Base-by-base conservation (phyloP, 2,797 vertebrate species). In the Bovichtus diacanthus region DNA sequence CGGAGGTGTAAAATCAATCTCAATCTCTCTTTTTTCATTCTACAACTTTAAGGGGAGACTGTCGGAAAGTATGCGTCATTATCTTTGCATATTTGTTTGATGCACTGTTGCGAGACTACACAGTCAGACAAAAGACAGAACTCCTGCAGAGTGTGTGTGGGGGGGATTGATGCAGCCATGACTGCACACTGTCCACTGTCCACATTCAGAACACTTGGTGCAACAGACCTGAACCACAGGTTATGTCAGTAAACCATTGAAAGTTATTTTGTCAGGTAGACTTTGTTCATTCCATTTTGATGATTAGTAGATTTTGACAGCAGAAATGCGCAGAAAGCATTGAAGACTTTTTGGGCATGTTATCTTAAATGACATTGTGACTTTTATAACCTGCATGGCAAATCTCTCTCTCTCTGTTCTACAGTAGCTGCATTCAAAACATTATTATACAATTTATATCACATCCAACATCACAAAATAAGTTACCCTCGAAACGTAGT, bases 21-120 rank as follows among this genome's bases (percentile, higher is more conserved):
- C 59, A 54, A 21, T 51, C 25, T 53, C 3, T 19, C 50, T 49
- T 38, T 54, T 16, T 65, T 49, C 10, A 21, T 25, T 55, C 19
- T 50, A 29, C 54, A 31, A 29, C 27, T 53, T 23, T 15, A 2
- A 54, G 19, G 23, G n/a, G 49, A 13, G 9, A 27, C 19, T 0
- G 27, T 39, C 15, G 16, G n/a, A 27, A 21, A n/a, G 31, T 46
- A 29, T 21, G 25, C 31, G 3, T 16, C 9, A 19, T 55, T 64
- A 66, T 74, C 61, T 41, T 31, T 21, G n/a, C n/a, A n/a, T n/a
- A 0, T 19, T 49, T 74, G 46, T 34, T 15, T 5, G 0, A 23
- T 25, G 49, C 25, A 19, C 10, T 51, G 72, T 73, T 60, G 56
- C 27, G n/a, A 43, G 47, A 63, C 50, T 27, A 54, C 50, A 55